These are phyloP conservation scores for Ectropis grisescens DNA, from an alignment of 1,140 invertebrate species.

Conservation along the genomic window DNA sequence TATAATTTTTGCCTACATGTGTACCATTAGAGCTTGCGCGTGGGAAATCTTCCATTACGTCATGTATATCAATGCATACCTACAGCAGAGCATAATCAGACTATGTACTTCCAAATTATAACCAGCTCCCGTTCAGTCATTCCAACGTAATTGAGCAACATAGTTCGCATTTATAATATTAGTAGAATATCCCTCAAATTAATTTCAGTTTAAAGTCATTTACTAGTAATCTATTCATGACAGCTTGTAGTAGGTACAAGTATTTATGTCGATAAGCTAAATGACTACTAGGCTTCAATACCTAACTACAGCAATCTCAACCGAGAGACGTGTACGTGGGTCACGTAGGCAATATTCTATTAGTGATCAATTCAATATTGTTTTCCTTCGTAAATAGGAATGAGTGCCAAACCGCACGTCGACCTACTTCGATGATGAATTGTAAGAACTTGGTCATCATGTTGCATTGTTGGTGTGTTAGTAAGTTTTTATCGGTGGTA, in stretches of 20 bases:
- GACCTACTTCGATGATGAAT: background rate
- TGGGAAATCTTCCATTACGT: too few species aligned
- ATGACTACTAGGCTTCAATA: conserved; percentile 12
- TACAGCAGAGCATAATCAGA: too few species aligned
- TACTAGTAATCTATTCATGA: too few species aligned
- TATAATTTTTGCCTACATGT: too few species aligned
- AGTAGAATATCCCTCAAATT: too few species aligned
- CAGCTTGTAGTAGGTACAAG: background rate
- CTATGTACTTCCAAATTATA: too few species aligned
- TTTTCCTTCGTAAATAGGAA: background rate
- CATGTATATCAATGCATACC: too few species aligned
- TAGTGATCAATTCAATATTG: background rate
- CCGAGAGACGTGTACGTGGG: conserved; percentile 40
- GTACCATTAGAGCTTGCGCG: too few species aligned
- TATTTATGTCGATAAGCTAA: background rate
- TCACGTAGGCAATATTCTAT: conserved; percentile 35
- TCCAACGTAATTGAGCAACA: too few species aligned
- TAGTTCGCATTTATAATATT: too few species aligned
- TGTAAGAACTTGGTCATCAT: background rate
- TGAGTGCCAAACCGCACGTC: background rate
- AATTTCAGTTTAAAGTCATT: too few species aligned
- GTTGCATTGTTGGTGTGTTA: background rate
- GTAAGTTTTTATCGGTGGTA: background rate
- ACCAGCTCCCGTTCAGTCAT: too few species aligned
- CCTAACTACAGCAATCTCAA: conserved; percentile 22